Conservation (phyloP, 2,113 vertebrate species). For the Ranitomeya variabilis region DNA sequence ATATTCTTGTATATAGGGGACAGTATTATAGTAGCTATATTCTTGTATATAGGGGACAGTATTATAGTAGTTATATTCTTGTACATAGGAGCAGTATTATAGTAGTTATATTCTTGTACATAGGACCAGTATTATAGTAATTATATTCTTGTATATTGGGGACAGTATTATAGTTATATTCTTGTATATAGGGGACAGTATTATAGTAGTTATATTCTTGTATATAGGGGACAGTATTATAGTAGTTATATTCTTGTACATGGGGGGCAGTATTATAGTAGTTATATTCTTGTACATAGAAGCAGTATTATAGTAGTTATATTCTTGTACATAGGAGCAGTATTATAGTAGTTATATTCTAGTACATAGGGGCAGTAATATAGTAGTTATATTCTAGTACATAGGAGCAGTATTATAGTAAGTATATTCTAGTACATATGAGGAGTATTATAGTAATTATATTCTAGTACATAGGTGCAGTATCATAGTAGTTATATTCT, state of each 20-base stretch:
- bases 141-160: background rate
- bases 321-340: background rate
- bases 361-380: background rate
- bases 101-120: constrained; percentile 11
- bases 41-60: background rate
- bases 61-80: constrained; percentile 8
- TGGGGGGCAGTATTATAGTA: constrained; percentile 1
- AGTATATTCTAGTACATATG: background rate
- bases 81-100: background rate
- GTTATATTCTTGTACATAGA: constrained; percentile 5
- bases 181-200: background rate
- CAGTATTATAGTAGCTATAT: constrained; percentile 9
- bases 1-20: background rate
- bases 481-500: constrained; percentile 10
- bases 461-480: background rate
- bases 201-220: constrained; percentile 2
- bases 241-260: constrained; percentile 9
- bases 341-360: constrained; percentile 9
- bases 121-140: background rate
- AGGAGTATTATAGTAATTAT: background rate
- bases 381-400: constrained; percentile 9
- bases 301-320: constrained; percentile 5
- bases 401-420: background rate
- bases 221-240: background rate
- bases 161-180: constrained; percentile 9